Evolutionary conservation across 1,140 invertebrate species (phyloP), one percentile per base, ranked within the genome.

Genomic region (Danaus plexippus): DNA sequence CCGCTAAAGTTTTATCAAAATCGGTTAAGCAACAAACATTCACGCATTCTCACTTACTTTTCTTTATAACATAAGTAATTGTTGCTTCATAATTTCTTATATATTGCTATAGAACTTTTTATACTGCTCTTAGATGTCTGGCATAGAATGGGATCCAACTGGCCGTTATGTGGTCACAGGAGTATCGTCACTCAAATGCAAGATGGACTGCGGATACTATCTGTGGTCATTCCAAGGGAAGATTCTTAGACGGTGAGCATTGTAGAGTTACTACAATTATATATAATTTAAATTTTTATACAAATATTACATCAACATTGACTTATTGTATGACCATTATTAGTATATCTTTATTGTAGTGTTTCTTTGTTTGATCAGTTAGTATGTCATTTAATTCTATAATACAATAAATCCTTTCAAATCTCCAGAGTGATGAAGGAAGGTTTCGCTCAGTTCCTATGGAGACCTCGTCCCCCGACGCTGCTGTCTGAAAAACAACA

Each of bases 111-210:
- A 43, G 10, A 52, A 18, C 5, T 47, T 15, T 45, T 47, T 57
- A 52, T 64, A 43, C n/a, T n/a, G n/a, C n/a, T 63, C 61, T 66
- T 89, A 96, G 90, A 94, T 94, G 67, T 97, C 96, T 0, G 97
- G 98, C 73, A 94, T 98, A 3, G 97, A 99, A 84, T 99, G 98
- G 98, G 98, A 99, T 88, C 98, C 98, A 7, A 99, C 98, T 32
- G 98, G 98, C 11, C 90, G 98, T 73, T 99, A 98, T 84, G 96
- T 99, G 11, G 94, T 97, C 11, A 98, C 97, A 1, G 95, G 93
- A 7, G 97, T 98, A 9, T 98, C 96, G 1, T 95, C 92, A 57
- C 98, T 97, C 94, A 98, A 97, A 69, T 95, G 96, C 49, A 98
- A 98, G 88, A 96, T 96, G 47, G 98, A 99, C 87, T 98, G 97